phyloP scores from a whole-genome alignment of 1,140 invertebrate species.

The Drosophila seguyi region DNA sequence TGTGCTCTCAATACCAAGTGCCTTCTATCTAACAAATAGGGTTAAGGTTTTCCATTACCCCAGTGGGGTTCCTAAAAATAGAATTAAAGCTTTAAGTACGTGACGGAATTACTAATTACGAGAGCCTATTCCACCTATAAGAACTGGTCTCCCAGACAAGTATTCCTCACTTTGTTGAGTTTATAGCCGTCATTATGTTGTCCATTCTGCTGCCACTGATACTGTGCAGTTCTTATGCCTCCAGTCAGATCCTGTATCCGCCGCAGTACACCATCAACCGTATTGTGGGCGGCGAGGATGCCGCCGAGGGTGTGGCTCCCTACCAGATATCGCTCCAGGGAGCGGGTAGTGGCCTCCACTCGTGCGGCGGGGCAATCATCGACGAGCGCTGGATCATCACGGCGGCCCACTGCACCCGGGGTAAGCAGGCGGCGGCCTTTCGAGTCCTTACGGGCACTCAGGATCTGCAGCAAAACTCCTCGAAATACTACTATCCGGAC shows the following conservation, averaged over 20 bases:
- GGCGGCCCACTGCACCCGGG: constrained; percentile 85
- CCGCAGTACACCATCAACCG: constrained; percentile 69
- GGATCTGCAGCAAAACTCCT: constrained; percentile 65
- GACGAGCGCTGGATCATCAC: constrained; percentile 85
- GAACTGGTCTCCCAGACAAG: not conserved
- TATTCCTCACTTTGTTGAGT: not conserved
- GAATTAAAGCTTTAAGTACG: not conserved
- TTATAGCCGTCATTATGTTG: constrained; percentile 18
- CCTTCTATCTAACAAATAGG: not conserved
- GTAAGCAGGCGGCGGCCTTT: constrained; percentile 44
- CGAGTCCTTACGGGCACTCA: constrained; percentile 76
- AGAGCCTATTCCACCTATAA: constrained; percentile 15
- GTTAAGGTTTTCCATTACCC: not conserved
- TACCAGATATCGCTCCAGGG: constrained; percentile 85
- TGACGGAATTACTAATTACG: constrained; percentile 22
- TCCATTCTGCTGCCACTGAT: constrained; percentile 17
- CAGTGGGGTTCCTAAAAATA: constrained; percentile 14
- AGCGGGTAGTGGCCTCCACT: constrained; percentile 63
- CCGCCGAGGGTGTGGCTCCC: constrained; percentile 82
- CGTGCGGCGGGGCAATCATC: constrained; percentile 86
- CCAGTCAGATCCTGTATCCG: constrained; percentile 57
- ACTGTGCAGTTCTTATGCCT: not conserved
- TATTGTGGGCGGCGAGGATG: constrained; percentile 86
- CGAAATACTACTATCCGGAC: constrained; percentile 71
- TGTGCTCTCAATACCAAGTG: constrained; percentile 5